These are phyloP conservation scores for Diphyllodes magnificus DNA, from an alignment of 2,113 vertebrate species.

Conservation along the genomic window DNA sequence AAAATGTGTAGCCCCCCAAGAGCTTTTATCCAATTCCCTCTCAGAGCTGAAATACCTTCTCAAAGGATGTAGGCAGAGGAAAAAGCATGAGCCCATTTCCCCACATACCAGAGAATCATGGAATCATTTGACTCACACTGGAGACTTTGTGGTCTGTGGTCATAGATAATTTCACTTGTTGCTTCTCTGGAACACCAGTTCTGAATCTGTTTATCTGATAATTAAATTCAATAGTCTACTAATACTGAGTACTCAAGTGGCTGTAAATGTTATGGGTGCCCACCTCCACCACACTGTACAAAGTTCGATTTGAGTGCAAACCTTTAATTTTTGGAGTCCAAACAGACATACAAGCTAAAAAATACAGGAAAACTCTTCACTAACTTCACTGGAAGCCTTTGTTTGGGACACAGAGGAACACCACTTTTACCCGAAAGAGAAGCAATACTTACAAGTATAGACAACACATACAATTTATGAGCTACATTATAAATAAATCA, in stretches of 20 bases:
- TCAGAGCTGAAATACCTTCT: not conserved
- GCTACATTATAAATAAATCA: slow-evolving; percentile 50
- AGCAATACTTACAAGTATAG: not conserved
- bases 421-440: not conserved
- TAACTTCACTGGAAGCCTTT: not conserved
- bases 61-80: not conserved
- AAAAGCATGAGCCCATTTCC: not conserved
- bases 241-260: not conserved
- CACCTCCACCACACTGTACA: not conserved
- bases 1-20: not conserved
- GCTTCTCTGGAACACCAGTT: not conserved
- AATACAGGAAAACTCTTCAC: not conserved
- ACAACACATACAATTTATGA: slow-evolving; percentile 43
- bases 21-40: not conserved
- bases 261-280: not conserved
- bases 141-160: not conserved
- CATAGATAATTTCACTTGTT: not conserved
- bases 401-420: not conserved
- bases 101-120: not conserved
- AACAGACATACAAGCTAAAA: not conserved
- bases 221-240: not conserved
- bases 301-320: not conserved
- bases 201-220: not conserved
- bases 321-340: not conserved
- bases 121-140: not conserved